These are phyloP conservation scores for Leptinotarsa peninsularis DNA, from an alignment of 2,888 invertebrate genomes.

Conservation along the genomic window DNA sequence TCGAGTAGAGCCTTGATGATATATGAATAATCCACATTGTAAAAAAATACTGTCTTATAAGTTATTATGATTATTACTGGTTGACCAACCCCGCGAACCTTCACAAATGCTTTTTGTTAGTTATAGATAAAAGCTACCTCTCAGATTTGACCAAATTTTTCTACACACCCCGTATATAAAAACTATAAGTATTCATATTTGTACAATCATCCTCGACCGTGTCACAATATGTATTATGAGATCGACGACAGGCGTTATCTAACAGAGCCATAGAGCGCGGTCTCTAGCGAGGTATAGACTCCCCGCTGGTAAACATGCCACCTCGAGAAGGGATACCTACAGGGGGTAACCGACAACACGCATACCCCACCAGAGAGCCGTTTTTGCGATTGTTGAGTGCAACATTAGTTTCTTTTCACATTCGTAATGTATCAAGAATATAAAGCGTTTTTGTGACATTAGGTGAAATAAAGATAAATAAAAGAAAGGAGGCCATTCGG, in stretches of 20 bases:
- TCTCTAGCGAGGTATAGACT: constrained; percentile 24
- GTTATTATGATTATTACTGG: no score
- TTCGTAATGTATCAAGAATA: constrained; percentile 7
- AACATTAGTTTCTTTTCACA: constrained; percentile 25
- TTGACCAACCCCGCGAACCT: no score
- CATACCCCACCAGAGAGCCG: constrained; percentile 47
- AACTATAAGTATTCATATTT: constrained; percentile 26
- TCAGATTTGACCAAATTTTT: background rate
- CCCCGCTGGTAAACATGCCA: constrained; percentile 54
- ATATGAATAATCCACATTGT: no score
- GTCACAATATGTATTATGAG: constrained; percentile 37
- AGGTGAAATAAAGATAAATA: background rate
- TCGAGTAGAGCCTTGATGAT: no score
- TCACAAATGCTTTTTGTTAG: no score
- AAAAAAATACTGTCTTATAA: no score
- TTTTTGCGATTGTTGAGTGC: constrained; percentile 48
- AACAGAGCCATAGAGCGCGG: constrained; percentile 26
- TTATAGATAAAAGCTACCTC: no score
- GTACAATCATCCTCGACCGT: constrained; percentile 30
- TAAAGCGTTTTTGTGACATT: constrained; percentile 7
- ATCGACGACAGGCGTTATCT: constrained; percentile 39
- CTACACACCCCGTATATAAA: constrained; percentile 6
- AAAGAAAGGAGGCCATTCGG: background rate
- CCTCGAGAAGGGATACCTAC: constrained; percentile 53
- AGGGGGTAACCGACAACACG: constrained; percentile 46